Conservation (phyloP, 2,797 vertebrate genomes). For the Sebastes diaconus region DNA sequence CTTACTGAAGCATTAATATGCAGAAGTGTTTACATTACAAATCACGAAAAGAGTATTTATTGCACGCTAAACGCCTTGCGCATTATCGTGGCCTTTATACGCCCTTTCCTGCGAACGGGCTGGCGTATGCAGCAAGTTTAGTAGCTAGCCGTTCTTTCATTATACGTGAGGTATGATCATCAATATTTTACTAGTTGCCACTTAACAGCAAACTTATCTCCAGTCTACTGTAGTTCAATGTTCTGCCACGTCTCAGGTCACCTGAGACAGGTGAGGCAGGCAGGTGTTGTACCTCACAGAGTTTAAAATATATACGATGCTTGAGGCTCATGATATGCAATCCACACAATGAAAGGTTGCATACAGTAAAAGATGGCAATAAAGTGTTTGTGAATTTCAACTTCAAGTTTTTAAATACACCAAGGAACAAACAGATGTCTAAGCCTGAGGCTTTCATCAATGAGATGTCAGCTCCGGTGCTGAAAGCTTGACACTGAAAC, state of each 20-base stretch:
- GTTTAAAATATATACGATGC: neutral
- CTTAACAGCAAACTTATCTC: neutral
- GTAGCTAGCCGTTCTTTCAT: neutral
- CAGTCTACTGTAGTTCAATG: neutral
- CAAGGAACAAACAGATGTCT: constrained; percentile 1
- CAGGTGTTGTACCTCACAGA: neutral
- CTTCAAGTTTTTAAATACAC: neutral
- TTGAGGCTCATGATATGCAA: neutral
- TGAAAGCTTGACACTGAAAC: constrained; percentile 3
- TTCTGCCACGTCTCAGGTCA: neutral
- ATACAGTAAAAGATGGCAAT: neutral
- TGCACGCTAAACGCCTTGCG: too few relatives aligned
- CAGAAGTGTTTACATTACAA: too few relatives aligned
- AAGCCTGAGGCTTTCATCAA: constrained; percentile 5
- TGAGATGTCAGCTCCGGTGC: constrained; percentile 1
- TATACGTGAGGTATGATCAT: neutral
- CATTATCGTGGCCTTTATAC: too few relatives aligned
- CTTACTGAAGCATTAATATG: too few relatives aligned
- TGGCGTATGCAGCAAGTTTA: too few relatives aligned
- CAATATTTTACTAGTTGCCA: neutral
- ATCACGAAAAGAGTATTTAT: too few relatives aligned
- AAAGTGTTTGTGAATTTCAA: neutral
- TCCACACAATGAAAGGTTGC: neutral
- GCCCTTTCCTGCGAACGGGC: too few relatives aligned
- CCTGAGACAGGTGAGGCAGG: neutral